Percentiles rank a stretch among this genome's conserved stretches.
Evolutionary conservation across 2,888 invertebrate species (phyloP).

Genomic region (Drosophila colorata): DNA sequence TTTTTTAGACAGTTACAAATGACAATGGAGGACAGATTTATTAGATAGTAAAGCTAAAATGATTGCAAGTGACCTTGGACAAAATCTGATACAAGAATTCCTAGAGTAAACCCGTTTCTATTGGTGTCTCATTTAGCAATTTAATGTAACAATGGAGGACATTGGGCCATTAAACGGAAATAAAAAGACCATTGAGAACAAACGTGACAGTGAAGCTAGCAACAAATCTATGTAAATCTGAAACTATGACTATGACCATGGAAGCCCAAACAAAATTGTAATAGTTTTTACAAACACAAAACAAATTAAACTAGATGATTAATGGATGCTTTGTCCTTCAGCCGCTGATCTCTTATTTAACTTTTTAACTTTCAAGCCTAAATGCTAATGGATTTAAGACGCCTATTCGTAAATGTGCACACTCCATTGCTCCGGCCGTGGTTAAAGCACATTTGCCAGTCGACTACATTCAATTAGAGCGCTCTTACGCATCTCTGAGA

Average conservation of each 20-base stretch:
- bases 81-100: too few relatives aligned
- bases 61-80: too few relatives aligned
- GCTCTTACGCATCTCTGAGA: constrained; percentile 36
- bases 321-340: constrained; percentile 11
- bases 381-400: constrained; percentile 9
- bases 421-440: neutral
- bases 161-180: neutral
- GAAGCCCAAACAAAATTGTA: neutral
- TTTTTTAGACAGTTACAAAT: neutral
- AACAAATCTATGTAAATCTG: neutral
- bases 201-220: neutral
- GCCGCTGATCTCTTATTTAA: constrained; percentile 10
- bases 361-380: neutral
- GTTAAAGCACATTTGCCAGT: constrained; percentile 15
- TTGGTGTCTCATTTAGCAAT: too few relatives aligned
- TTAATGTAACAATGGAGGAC: neutral
- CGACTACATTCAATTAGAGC: constrained; percentile 15
- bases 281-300: neutral
- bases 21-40: neutral
- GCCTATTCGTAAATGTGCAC: neutral
- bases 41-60: too few relatives aligned
- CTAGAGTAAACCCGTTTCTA: too few relatives aligned
- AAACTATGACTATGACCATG: constrained; percentile 3
- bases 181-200: neutral
- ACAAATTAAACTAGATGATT: constrained; percentile 14